Percentiles rank a stretch among this genome's conserved stretches.
Evolutionary conservation across 2,888 invertebrate genomes (phyloP).

Genomic region (Clivina fossor): DNA sequence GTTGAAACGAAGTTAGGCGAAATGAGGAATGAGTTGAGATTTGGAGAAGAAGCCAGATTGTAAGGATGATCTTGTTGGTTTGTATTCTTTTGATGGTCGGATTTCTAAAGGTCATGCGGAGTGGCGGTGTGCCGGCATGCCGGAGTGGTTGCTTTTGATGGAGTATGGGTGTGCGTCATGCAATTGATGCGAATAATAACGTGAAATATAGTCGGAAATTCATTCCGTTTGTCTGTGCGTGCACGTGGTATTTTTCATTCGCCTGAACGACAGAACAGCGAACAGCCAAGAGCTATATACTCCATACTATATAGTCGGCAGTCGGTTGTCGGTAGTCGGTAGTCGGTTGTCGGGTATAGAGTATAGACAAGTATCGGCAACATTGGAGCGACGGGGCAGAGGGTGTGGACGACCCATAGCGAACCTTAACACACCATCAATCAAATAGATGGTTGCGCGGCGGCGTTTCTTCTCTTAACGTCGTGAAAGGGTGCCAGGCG

Average conservation of each 20-base stretch:
- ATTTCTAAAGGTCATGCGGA: too few relatives aligned
- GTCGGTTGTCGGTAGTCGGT: too few relatives aligned
- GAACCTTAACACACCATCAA: conserved; percentile 30
- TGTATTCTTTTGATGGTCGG: too few relatives aligned
- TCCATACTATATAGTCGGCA: too few relatives aligned
- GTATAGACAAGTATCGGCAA: conserved; percentile 25
- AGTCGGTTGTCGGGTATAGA: too few relatives aligned
- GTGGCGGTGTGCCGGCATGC: too few relatives aligned
- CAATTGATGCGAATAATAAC: conserved; percentile 6
- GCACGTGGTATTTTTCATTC: conserved; percentile 7
- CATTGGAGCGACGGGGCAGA: conserved; percentile 4
- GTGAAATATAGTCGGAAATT: conserved; percentile 3
- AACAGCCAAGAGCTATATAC: too few relatives aligned
- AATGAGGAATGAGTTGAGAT: too few relatives aligned
- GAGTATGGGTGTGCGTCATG: neutral
- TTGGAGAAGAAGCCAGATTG: neutral
- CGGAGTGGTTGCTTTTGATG: neutral
- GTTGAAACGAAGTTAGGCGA: too few relatives aligned
- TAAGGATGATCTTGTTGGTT: neutral
- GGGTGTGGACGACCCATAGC: neutral
- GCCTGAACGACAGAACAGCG: too few relatives aligned
- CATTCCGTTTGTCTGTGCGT: neutral
- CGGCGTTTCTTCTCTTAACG: conserved; percentile 28
- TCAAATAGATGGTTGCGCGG: conserved; percentile 23
- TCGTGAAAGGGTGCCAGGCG: conserved; percentile 31